phyloP scores from a whole-genome alignment of 2,797 vertebrate species.

The Siniperca obscura region DNA sequence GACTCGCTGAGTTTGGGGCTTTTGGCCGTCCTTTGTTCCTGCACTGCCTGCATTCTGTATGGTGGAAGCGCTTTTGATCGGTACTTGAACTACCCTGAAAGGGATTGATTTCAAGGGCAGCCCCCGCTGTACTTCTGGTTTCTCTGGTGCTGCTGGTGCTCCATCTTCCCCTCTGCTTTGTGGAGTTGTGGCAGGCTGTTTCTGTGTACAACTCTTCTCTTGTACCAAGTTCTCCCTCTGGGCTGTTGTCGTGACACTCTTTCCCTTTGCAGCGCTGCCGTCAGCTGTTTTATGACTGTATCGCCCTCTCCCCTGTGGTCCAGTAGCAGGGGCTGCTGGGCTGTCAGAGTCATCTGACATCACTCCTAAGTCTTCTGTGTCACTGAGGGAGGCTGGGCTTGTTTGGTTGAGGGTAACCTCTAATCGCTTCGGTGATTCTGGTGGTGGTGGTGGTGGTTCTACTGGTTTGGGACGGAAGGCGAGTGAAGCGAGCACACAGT shows the following conservation, averaged over 20 bases:
- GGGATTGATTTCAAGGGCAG: conserved; percentile 70
- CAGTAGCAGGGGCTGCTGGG: not conserved
- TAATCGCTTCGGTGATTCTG: conserved; percentile 50
- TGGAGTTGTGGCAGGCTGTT: not conserved
- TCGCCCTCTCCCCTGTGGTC: conserved; percentile 18
- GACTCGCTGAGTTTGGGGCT: conserved; percentile 76
- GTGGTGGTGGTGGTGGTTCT: conserved; percentile 32
- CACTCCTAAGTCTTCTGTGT: conserved; percentile 63
- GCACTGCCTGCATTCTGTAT: conserved; percentile 21
- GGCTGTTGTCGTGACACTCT: not conserved
- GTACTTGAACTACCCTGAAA: conserved; percentile 66
- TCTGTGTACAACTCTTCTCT: conserved; percentile 39
- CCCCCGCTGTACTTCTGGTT: conserved; percentile 36
- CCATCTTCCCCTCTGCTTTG: conserved; percentile 21
- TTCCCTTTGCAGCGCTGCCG: conserved; percentile 34
- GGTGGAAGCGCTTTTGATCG: conserved; percentile 45
- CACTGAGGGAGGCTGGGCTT: conserved; percentile 59
- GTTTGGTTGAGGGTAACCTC: conserved; percentile 23
- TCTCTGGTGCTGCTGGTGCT: conserved; percentile 27
- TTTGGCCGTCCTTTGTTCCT: conserved; percentile 64
- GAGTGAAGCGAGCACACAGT: conserved; percentile 79
- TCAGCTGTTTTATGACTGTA: conserved; percentile 15
- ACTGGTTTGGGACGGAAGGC: conserved; percentile 65
- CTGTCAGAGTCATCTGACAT: conserved; percentile 69
- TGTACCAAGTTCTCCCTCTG: conserved; percentile 1